Evolutionary conservation across 2,888 invertebrate species (phyloP), one percentile per base, ranked within the genome.

Genomic region (Clitarchus hookeri): DNA sequence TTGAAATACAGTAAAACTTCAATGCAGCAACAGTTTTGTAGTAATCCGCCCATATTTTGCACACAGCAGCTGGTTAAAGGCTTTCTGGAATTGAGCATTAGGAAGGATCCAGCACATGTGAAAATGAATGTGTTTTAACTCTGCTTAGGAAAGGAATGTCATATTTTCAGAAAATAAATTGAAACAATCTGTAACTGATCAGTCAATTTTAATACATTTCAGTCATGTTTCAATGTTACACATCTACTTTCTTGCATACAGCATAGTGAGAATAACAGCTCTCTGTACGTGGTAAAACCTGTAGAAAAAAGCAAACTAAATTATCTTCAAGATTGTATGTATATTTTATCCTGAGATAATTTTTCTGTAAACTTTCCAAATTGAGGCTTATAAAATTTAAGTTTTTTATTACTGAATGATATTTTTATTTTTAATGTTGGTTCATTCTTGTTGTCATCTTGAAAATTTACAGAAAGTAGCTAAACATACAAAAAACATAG

Each of bases 201-300:
- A 65, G 65, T 65, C 65, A 65, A 65, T 65, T 65, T 65, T 65
- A 65, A 65, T 65, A 65, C 65, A 65, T 65, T 65, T 65, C 65
- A 65, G 65, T 65, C 65, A 65, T 65, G 12, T 65, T 65, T 65
- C 65, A 65, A 65, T 65, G 65, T 65, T 65, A 65, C 65, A 65
- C 65, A 65, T 65, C 65, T 65, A 65, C 65, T 65, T 65, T 65
- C 65, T 65, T 65, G 65, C 65, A 65, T 65, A 65, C 65, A 65
- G 65, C 65, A 65, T 65, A n/a, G 65, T 65, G 65, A 65, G 65
- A 23, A 65, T 65, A 65, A 65, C 65, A 65, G 65, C 65, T 65
- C 65, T 65, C 3, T 65, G 65, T 65, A 65, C 16, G 65, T 23
- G 65, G 65, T 65, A 65, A 65, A 48, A 48, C 48, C 48, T 48